phyloP scores from a whole-genome alignment of 2,797 vertebrate genomes.

The Falco novaeseelandiae region DNA sequence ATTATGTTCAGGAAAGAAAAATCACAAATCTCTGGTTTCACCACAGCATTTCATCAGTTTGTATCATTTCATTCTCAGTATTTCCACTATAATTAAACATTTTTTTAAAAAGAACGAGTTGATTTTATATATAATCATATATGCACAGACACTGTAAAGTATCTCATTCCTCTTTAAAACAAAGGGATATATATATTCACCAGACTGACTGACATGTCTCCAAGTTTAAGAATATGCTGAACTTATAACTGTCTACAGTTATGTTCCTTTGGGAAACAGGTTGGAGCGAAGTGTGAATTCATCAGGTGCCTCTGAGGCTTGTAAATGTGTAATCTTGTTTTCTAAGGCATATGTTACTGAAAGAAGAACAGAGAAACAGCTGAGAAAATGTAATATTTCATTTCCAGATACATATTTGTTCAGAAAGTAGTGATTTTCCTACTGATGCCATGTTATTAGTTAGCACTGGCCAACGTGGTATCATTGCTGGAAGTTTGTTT shows the following conservation, averaged over 20 bases:
- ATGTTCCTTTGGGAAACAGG: not conserved
- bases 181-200: not conserved
- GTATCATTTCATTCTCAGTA: not conserved
- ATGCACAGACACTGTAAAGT: not conserved
- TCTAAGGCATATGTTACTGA: not conserved
- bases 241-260: not conserved
- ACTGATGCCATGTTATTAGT: fast-evolving
- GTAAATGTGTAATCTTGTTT: not conserved
- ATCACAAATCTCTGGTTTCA: not conserved
- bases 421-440: not conserved
- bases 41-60: not conserved
- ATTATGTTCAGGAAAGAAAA: not conserved
- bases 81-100: not conserved
- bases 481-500: not conserved
- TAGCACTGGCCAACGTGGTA: not conserved
- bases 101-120: not conserved
- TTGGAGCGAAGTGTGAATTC: not conserved
- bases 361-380: not conserved
- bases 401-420: not conserved
- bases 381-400: not conserved
- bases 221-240: not conserved
- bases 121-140: fast-evolving
- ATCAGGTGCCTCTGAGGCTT: not conserved
- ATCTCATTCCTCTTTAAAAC: not conserved
- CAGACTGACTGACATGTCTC: not conserved